Base-by-base conservation (phyloP, 2,888 invertebrate species). In the Nasonovia ribisnigri region DNA sequence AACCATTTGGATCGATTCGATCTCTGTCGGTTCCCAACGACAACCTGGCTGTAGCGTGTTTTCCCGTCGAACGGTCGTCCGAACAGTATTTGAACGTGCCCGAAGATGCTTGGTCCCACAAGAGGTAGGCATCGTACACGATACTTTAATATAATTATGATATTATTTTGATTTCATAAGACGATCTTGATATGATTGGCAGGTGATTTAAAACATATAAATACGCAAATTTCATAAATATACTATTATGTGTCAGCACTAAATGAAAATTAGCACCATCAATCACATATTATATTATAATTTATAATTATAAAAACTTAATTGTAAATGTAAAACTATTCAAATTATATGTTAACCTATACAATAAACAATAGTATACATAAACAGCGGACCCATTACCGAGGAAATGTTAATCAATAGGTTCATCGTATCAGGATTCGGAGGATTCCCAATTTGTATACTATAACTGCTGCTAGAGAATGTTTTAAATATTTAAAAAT, bases 11-110 rank as follows among this genome's bases (percentile, higher is more conserved):
- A 1, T 94, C 94, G 2, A 88, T 94, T n/a, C 92, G 94, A 88
- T 94, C 94, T 5, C 88, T 94, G 16, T 94, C 94, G 20, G 92
- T 94, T 1, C 94, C 94, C 26, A 94, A 94, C 84, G 91, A 94
- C 54, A 90, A 84, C 16, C 13, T 93, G 86, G 51, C 93, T 0
- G 94, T 94, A 46, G 94, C 94, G 54, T 93, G 93, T n/a, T 94
- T 94, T 92, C 94, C 94, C 20, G 46, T 86, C 13, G 42, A 90
- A 67, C 86, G 48, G 13, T 16, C 26, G 16, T 1, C 42, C n/a
- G 84, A 84, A 46, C 89, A 89, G 29, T 88, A 89, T 46, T 67
- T 93, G 46, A 48, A 84, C 42, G 93, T 93, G 10, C 90, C 93
- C 13, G 93, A 51, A 42, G 90, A 93, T 11, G 8, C 60, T 60